These are phyloP conservation scores for Agrilus mali DNA, from an alignment of 2,888 invertebrate species.

Conservation along the genomic window DNA sequence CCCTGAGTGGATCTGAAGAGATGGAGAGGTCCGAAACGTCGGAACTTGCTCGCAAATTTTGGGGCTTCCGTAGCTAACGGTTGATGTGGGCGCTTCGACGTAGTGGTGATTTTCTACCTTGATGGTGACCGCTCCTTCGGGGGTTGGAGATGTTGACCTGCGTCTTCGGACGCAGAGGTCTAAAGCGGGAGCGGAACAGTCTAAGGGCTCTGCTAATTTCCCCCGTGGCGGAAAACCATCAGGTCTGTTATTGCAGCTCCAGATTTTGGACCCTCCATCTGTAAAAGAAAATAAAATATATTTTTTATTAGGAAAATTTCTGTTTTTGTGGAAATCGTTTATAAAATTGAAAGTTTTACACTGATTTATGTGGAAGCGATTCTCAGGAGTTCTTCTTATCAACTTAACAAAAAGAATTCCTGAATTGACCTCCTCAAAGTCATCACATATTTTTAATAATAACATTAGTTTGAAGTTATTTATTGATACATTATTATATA, in stretches of 20 bases:
- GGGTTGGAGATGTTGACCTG: conserved; percentile 11
- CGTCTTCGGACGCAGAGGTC: conserved; percentile 22
- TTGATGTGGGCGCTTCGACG: conserved; percentile 14
- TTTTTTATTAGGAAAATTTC: too few relatives aligned
- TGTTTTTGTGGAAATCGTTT: too few relatives aligned
- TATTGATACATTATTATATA: too few relatives aligned
- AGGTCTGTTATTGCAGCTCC: conserved; percentile 4
- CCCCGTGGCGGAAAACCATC: conserved; percentile 2
- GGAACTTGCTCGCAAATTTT: conserved; percentile 15
- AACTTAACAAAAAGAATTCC: too few relatives aligned
- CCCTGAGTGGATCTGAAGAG: conserved; percentile 9
- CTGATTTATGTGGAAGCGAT: too few relatives aligned
- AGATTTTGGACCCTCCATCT: conserved; percentile 6
- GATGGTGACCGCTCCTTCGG: background rate
- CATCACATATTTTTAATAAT: too few relatives aligned
- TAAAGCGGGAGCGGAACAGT: conserved; percentile 16
- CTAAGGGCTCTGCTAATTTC: conserved; percentile 11
- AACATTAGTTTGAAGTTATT: too few relatives aligned
- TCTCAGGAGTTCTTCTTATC: too few relatives aligned
- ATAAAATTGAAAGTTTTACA: too few relatives aligned
- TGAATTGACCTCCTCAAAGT: too few relatives aligned
- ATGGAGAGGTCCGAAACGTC: conserved; percentile 18
- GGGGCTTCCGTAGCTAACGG: conserved; percentile 16
- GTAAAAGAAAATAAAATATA: background rate
- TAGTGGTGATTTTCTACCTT: conserved; percentile 6